A percentile compares a stretch with the other conserved stretches of the same genome.
Conservation (phyloP, 2,113 vertebrate genomes). For the Tor tambroides region DNA sequence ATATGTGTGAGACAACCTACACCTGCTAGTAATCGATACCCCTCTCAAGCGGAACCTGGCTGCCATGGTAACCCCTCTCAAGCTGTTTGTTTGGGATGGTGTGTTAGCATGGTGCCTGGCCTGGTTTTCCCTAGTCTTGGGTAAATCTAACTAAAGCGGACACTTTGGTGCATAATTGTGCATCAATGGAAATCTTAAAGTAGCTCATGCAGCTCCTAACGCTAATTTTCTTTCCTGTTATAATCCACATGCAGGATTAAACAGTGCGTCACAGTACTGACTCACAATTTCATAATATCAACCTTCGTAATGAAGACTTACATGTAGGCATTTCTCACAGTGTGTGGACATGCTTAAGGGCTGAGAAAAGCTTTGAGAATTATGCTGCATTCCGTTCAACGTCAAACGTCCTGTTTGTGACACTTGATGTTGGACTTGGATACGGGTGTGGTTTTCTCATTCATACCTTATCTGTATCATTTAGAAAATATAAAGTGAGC, state of each 20-base stretch:
- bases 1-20: conserved; percentile 58
- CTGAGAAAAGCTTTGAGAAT: conserved; percentile 36
- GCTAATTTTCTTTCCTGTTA: conserved; percentile 8
- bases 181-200: background rate
- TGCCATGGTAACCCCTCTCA: conserved; percentile 70
- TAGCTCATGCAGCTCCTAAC: background rate
- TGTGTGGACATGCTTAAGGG: background rate
- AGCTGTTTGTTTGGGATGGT: conserved; percentile 60
- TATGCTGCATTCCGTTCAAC: background rate
- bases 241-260: background rate
- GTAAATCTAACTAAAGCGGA: conserved; percentile 56
- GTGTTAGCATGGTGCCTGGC: conserved; percentile 61
- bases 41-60: conserved; percentile 70
- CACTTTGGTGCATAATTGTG: conserved; percentile 16
- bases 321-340: background rate
- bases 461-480: background rate
- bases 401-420: background rate
- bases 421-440: background rate
- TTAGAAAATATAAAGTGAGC: background rate
- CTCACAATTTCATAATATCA: background rate
- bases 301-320: background rate
- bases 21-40: conserved; percentile 73
- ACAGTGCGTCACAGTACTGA: background rate
- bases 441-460: background rate
- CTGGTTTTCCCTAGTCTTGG: conserved; percentile 45